Base-by-base conservation (phyloP, 2,797 vertebrate species). In the Hydrocynus forskahlii region DNA sequence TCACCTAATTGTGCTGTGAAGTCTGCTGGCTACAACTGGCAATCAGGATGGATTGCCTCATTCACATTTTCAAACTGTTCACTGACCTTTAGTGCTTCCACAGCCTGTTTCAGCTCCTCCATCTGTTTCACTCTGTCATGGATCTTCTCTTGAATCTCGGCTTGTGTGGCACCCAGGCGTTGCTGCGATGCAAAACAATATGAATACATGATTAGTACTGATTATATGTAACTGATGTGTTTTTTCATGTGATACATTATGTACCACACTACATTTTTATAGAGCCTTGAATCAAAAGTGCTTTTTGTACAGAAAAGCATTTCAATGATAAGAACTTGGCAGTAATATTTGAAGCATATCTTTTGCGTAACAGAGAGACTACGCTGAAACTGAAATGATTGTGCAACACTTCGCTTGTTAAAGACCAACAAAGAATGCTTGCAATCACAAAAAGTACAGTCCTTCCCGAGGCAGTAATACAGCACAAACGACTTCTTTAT, bases 121-220 rank as follows among this genome's bases (percentile, higher is more conserved):
- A 95, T 95, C 91, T 95, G 94, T 80, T 95, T 95, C 38, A 95
- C 88, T 64, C 95, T 86, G 82, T 95, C 93, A 5, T 95, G 94
- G 86, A 95, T 95, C 89, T 88, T 94, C 86, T 95, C 94, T 86
- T 95, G 95, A 85, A 95, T 93, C 87, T 95, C 95, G 13, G 95
- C 95, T 85, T 95, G 95, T 54, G 95, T 95, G 85, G 93, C 89
- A 1, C 95, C 94, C 83, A 95, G 83, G 2, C 93, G 92, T 94
- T 95, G 94, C 95, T 90, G 67, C 57, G 73, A 81, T 67, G 12
- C 35, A 75, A 38, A 74, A 57, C 50, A 77, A 25, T 69, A 45
- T 48, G 1, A 69, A 16, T 23, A 50, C 5, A 9, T 21, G 21
- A 50, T 69, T 23, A 6, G 43, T 12, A 50, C 19, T 68, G 4